phyloP scores from a whole-genome alignment of 2,888 invertebrate species.

The Volucella bombylans region DNA sequence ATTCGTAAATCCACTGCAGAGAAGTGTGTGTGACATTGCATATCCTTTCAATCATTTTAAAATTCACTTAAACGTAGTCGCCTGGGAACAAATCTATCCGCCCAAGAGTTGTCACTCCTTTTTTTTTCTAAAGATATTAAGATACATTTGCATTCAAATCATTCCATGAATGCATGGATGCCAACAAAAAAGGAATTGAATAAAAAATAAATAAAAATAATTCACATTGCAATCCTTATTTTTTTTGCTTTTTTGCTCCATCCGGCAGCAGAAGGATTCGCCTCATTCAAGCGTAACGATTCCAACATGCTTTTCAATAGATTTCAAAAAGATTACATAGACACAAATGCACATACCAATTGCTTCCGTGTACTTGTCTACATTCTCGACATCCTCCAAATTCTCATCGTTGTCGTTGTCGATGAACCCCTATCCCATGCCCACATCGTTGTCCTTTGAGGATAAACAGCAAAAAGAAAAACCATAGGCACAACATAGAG shows the following conservation, averaged over 20 bases:
- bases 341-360: slow-evolving; percentile 73
- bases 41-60: slow-evolving; percentile 66
- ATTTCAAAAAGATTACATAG: slow-evolving; percentile 73
- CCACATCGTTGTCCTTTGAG: slow-evolving; percentile 61
- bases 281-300: slow-evolving; percentile 71
- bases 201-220: slow-evolving; percentile 59
- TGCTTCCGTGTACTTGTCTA: slow-evolving; percentile 37
- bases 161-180: slow-evolving; percentile 65
- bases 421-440: slow-evolving; percentile 3
- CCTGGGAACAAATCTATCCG: slow-evolving; percentile 32
- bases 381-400: too few species aligned
- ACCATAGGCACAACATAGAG: slow-evolving; percentile 65
- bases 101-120: slow-evolving; percentile 61
- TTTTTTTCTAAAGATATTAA: slow-evolving; percentile 48
- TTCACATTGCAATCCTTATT: slow-evolving; percentile 49
- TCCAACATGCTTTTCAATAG: slow-evolving; percentile 73
- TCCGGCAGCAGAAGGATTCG: background rate
- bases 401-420: slow-evolving; percentile 34
- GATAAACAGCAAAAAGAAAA: slow-evolving; percentile 53
- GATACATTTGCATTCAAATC: slow-evolving; percentile 73
- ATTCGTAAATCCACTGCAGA: slow-evolving; percentile 64
- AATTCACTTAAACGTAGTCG: slow-evolving; percentile 68
- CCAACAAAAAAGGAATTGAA: slow-evolving; percentile 42
- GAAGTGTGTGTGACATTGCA: slow-evolving; percentile 46
- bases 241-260: background rate